Evolutionary conservation across 1,140 invertebrate species (phyloP).

Genomic region (Trichonephila inaurata): DNA sequence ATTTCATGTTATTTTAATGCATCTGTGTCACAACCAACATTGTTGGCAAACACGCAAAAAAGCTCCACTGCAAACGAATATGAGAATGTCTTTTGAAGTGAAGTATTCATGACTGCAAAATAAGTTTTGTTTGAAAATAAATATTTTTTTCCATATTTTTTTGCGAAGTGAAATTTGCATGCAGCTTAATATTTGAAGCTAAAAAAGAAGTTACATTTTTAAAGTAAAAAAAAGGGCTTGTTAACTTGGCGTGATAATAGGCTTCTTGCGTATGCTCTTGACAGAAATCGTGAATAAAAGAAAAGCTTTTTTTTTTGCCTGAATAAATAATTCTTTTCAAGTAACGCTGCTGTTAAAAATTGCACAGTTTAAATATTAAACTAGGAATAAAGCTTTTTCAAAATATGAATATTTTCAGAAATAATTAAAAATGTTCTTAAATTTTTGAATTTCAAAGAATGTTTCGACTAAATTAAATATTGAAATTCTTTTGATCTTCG

Average conservation of each 20-base stretch:
- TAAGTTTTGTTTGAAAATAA: conserved; percentile 29
- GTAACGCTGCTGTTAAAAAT: neutral
- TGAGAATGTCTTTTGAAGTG: neutral
- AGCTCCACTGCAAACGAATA: neutral
- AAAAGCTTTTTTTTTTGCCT: neutral
- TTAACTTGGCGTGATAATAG: conserved; percentile 32
- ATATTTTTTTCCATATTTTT: neutral
- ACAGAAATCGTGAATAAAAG: neutral
- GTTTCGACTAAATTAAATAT: neutral
- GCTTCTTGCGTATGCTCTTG: neutral
- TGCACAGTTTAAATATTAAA: neutral
- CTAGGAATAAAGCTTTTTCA: neutral
- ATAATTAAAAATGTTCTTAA: conserved; percentile 41
- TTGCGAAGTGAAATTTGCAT: neutral
- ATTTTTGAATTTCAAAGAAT: neutral
- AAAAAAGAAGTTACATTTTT: conserved; percentile 15
- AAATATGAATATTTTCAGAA: conserved; percentile 17
- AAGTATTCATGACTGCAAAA: conserved; percentile 36
- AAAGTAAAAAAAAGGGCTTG: neutral
- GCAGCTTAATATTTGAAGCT: neutral
- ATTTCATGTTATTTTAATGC: conserved; percentile 15
- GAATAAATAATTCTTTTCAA: conserved; percentile 47
- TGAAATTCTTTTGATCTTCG: neutral
- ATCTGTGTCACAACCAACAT: neutral
- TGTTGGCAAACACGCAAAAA: neutral